These are phyloP conservation scores for Heliconius himera DNA, from an alignment of 1,140 invertebrate species.

Conservation along the genomic window DNA sequence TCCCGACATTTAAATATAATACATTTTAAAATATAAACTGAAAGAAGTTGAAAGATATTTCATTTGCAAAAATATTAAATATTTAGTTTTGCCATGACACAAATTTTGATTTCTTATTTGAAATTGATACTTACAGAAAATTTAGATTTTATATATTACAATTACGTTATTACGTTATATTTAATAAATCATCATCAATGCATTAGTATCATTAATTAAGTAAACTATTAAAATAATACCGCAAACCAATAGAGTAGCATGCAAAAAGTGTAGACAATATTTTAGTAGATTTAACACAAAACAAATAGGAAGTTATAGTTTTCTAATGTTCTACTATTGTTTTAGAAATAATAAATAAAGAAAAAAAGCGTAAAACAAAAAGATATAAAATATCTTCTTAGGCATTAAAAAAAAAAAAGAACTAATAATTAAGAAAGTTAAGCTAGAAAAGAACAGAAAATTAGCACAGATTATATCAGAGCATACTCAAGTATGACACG, in stretches of 20 bases:
- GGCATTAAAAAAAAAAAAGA: slow-evolving; percentile 2
- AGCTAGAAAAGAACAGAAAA: slow-evolving; percentile 40
- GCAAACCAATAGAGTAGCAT: slow-evolving; percentile 7
- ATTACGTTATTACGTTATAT: not conserved
- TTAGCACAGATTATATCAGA: slow-evolving; percentile 33
- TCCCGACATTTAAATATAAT: too few species aligned
- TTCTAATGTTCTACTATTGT: not conserved
- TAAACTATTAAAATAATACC: not conserved
- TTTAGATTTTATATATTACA: too few species aligned
- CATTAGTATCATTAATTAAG: not conserved
- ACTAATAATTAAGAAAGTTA: slow-evolving; percentile 42
- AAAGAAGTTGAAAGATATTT: too few species aligned
- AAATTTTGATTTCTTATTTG: too few species aligned
- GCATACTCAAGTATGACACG: slow-evolving; percentile 22
- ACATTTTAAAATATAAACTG: too few species aligned
- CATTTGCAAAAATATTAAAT: too few species aligned
- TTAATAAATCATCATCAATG: not conserved
- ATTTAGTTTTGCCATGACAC: too few species aligned
- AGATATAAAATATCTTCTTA: not conserved
- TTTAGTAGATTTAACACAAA: slow-evolving; percentile 13
- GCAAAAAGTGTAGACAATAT: not conserved
- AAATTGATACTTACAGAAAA: too few species aligned
- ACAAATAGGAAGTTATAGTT: not conserved
- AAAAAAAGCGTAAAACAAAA: not conserved
- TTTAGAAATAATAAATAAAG: not conserved